These are phyloP conservation scores for Medauroidea extradentata DNA, from an alignment of 1,140 invertebrate genomes.

Conservation along the genomic window DNA sequence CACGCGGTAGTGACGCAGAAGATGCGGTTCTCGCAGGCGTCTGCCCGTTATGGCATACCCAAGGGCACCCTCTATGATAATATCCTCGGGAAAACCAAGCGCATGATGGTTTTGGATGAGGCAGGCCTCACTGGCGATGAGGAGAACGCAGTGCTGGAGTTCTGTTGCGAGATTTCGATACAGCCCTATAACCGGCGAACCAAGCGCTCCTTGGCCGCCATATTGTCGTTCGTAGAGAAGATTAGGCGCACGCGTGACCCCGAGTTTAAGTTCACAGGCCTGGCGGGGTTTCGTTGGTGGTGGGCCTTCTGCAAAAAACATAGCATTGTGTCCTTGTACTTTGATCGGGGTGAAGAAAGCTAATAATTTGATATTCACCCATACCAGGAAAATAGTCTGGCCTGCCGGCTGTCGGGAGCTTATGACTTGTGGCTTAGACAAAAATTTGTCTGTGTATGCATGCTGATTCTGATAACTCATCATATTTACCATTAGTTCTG, in stretches of 20 bases:
- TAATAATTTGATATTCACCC: no score
- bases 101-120: slow-evolving; percentile 69
- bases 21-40: slow-evolving; percentile 72
- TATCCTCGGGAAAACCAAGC: slow-evolving; percentile 70
- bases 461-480: no score
- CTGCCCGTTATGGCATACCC: slow-evolving; percentile 64
- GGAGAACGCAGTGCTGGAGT: slow-evolving; percentile 63
- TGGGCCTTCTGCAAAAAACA: slow-evolving; percentile 79
- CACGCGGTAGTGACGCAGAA: slow-evolving; percentile 67
- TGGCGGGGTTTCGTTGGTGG: slow-evolving; percentile 72
- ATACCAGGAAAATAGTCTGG: no score
- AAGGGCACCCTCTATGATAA: slow-evolving; percentile 76
- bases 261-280: slow-evolving; percentile 58
- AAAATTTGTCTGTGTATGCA: no score
- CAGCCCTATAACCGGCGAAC: slow-evolving; percentile 69
- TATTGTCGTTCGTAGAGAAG: slow-evolving; percentile 62
- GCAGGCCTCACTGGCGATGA: slow-evolving; percentile 56
- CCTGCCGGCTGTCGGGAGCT: no score
- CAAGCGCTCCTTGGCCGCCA: slow-evolving; percentile 58
- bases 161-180: slow-evolving; percentile 66
- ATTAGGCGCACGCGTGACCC: slow-evolving; percentile 55
- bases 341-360: slow-evolving; percentile 36
- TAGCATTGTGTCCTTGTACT: slow-evolving; percentile 63
- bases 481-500: no score
- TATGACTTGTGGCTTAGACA: no score